Evolutionary conservation across 2,113 vertebrate species (phyloP), one percentile per base, ranked within the genome.

Genomic region (Pelobates fuscus): DNA sequence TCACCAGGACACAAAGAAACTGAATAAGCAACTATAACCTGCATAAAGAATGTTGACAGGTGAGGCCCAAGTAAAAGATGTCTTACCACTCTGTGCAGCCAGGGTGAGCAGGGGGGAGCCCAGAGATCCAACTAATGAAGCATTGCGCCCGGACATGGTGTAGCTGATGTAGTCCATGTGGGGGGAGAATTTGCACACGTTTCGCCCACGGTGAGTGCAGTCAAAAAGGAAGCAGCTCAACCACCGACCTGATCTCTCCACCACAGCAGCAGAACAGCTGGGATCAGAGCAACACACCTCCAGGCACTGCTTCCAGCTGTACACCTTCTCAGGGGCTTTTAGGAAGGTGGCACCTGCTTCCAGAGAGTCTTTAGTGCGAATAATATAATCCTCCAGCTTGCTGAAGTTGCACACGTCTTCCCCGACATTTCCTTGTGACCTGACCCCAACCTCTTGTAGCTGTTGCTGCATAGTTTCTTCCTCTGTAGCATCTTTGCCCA

Each of bases 331-430:
- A 58, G 95, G 96, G 0, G 92, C 92, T 46, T 90, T 80, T 64
- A 98, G 87, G 89, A 96, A 97, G 64, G 86, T 82, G 84, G 95
- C 96, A 8, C 96, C 95, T 26, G 92, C 93, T 71, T 92, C 93
- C 65, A 96, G 89, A 68, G 96, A 98, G 85, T 91, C 94, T 89
- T 84, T 91, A 79, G 95, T 90, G 79, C 94, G 93, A 85, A 98
- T 97, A 91, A 98, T 97, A 86, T 91, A 87, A 83, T 93, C 92
- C 21, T 79, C 6, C 84, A 80, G 78, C 81, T 67, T 76, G 78
- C 77, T 66, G 21, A 84, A 82, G 81, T 86, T 89, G 71, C 80
- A 37, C 43, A 67, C 8, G 27, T 76, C 76, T 58, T 70, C 83
- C 68, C 77, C 81, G 46, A n/a, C 24, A 58, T 43, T 44, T 18